Evolutionary conservation across 1,140 invertebrate species (phyloP).

Genomic region (Drosophila sp.): DNA sequence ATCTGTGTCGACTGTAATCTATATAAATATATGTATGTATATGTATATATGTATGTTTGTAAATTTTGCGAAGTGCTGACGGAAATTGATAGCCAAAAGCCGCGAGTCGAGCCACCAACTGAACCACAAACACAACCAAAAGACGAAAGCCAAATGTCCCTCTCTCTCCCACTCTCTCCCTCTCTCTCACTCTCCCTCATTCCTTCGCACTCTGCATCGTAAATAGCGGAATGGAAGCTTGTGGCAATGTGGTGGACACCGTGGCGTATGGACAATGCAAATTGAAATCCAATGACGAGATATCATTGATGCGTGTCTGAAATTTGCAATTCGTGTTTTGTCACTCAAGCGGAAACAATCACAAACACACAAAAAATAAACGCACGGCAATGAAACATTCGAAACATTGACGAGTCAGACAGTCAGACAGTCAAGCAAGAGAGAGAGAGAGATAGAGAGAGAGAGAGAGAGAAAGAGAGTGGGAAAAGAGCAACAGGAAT

Average conservation of each 20-base stretch:
- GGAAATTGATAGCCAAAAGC: constrained; percentile 64
- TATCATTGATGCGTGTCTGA: constrained; percentile 79
- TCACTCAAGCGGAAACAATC: constrained; percentile 71
- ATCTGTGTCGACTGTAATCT: constrained; percentile 39
- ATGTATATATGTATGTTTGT: constrained; percentile 8
- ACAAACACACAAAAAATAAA: constrained; percentile 50
- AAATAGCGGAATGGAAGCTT: constrained; percentile 38
- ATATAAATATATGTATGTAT: constrained; percentile 4
- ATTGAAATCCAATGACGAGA: constrained; percentile 80
- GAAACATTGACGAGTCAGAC: constrained; percentile 17
- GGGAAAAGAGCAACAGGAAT: not conserved
- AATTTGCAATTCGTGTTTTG: constrained; percentile 81
- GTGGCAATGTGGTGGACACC: constrained; percentile 47
- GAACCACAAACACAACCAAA: constrained; percentile 68
- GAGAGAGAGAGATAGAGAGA: not conserved
- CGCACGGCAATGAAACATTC: constrained; percentile 20
- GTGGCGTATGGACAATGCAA: constrained; percentile 68
- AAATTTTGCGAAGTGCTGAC: constrained; percentile 29
- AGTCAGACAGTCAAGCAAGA: not conserved
- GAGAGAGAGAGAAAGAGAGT: not conserved
- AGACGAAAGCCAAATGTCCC: constrained; percentile 64
- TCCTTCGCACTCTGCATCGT: constrained; percentile 11
- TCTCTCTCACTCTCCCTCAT: not conserved
- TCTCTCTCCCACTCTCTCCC: not conserved
- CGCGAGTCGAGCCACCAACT: constrained; percentile 40